Percentiles rank a stretch among this genome's conserved stretches.
Evolutionary conservation across 2,888 invertebrate genomes (phyloP).

Genomic region (Tenthredo mesomela): DNA sequence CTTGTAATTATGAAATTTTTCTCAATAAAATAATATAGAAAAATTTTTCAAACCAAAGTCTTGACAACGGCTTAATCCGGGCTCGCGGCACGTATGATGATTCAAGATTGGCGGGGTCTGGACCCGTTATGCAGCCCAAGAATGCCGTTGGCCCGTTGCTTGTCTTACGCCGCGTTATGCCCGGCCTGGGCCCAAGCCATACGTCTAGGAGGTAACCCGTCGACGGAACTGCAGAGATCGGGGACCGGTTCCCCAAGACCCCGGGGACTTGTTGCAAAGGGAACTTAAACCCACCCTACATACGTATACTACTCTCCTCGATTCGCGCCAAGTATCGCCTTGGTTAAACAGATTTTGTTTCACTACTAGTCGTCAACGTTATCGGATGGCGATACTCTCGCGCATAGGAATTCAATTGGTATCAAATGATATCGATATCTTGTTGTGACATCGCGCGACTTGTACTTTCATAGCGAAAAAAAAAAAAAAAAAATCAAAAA

Average conservation of each 20-base stretch:
- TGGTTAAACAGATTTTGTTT: slow-evolving; percentile 42
- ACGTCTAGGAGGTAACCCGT: slow-evolving; percentile 45
- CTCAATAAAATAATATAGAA: not conserved
- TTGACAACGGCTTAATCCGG: slow-evolving; percentile 32
- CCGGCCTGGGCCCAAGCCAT: slow-evolving; percentile 30
- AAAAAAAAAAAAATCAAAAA: too few relatives aligned
- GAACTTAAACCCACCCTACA: not conserved
- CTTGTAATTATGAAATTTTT: not conserved
- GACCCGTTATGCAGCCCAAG: slow-evolving; percentile 71
- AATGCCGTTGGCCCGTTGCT: slow-evolving; percentile 65
- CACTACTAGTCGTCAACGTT: slow-evolving; percentile 56
- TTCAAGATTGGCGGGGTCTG: slow-evolving; percentile 57
- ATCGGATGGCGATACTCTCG: slow-evolving; percentile 41
- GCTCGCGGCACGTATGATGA: slow-evolving; percentile 47
- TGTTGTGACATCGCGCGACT: not conserved
- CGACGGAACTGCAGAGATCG: slow-evolving; percentile 22
- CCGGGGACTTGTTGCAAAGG: not conserved
- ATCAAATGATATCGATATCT: slow-evolving; percentile 44
- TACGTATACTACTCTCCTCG: not conserved
- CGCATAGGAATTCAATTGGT: slow-evolving; percentile 54
- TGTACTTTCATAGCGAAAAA: not conserved
- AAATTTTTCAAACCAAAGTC: not conserved
- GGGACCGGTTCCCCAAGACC: slow-evolving; percentile 20
- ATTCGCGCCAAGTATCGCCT: slow-evolving; percentile 15
- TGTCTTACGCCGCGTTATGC: slow-evolving; percentile 52